Conservation (phyloP, 2,113 vertebrate species). For the Tetrax tetrax region DNA sequence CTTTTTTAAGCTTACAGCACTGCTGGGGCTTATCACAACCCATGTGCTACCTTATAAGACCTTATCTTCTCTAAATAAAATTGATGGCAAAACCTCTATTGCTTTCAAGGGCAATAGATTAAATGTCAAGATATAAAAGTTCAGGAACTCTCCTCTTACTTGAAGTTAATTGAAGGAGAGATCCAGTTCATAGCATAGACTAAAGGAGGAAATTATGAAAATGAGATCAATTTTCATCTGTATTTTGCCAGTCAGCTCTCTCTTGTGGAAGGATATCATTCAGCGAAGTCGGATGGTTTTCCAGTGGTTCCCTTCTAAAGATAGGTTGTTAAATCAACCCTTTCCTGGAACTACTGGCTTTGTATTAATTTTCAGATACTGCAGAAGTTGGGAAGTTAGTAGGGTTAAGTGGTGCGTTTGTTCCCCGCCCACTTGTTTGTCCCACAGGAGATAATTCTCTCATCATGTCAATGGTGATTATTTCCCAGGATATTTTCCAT, state of each 20-base stretch:
- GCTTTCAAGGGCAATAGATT: neutral
- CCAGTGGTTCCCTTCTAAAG: neutral
- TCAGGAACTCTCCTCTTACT: neutral
- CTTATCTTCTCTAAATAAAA: conserved; percentile 38
- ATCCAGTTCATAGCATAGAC: neutral
- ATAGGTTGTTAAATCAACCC: neutral
- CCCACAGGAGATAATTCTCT: neutral
- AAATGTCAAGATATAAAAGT: neutral
- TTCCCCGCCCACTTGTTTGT: neutral
- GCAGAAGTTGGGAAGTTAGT: neutral
- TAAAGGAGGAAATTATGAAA: neutral
- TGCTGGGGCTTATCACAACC: neutral
- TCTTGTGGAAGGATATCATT: neutral
- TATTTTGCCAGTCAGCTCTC: neutral
- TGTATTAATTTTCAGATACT: neutral
- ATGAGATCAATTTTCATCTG: neutral
- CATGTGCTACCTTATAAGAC: neutral
- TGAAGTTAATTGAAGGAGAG: neutral
- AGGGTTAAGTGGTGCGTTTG: neutral
- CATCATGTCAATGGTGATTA: neutral
- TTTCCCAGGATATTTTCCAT: conserved; percentile 25
- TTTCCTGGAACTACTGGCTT: neutral
- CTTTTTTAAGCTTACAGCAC: neutral
- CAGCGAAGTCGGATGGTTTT: neutral
- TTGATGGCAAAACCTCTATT: neutral